Base-by-base conservation (phyloP, 2,113 vertebrate species). In the Nanger granti region DNA sequence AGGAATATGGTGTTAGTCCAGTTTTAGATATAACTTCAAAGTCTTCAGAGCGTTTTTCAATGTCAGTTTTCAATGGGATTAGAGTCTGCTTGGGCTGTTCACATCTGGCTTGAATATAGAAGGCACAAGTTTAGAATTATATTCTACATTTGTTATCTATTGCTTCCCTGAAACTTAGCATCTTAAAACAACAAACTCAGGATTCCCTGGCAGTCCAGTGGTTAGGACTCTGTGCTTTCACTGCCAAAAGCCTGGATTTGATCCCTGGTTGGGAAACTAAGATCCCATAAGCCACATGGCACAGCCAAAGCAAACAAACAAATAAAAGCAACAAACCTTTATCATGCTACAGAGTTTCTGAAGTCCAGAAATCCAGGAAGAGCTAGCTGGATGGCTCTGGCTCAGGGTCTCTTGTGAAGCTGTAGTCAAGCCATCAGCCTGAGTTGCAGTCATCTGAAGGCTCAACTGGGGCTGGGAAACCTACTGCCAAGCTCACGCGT, bases 1-100 rank as follows among this genome's bases (percentile, higher is more conserved):
- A 26, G 17, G 18, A 44, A 93, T 28, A 17, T 41, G 26, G 37
- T 60, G 62, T 55, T 52, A 28, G 57, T 90, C 13, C 18, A 93
- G 28, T 41, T 83, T 93, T 89, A 87, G 37, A 90, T 88, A 91
- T 29, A 76, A 89, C 89, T 28, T 94, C 47, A 87, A 79, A 82
- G 10, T 5, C 93, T 96, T 49, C 85, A 91, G 54, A 79, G 37
- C 20, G 79, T 49, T 62, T 89, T 79, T 79, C 37, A n/a, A 1
- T 69, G 47, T 69, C 80, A 54, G 31, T 54, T n/a, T 15, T n/a
- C 52, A 37, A 0, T 34, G 28, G 60, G n/a, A 59, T 57, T 31
- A 29, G 9, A 17, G 2, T 89, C 28, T 37, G 8, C 57, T 31
- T 94, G 47, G 44, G 41, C 15, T 89, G 34, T 37, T 87, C 34